A percentile compares a stretch with the other conserved stretches of the same genome.
Evolutionary conservation across 2,113 vertebrate species (phyloP).

Genomic region (Microcebus griseorufus): DNA sequence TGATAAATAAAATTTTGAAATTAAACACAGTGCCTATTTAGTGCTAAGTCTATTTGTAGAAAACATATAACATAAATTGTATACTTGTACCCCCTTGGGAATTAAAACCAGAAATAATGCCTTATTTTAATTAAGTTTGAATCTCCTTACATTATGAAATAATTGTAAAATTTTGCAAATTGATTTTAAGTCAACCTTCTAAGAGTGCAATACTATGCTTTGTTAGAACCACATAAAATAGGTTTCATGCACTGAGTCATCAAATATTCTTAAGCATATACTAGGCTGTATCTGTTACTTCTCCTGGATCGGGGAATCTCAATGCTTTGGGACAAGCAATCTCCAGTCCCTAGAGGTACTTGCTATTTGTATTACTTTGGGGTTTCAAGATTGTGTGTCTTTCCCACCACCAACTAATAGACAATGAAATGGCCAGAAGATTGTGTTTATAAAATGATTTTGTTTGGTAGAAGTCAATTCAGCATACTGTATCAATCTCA

Average conservation of each 20-base stretch:
- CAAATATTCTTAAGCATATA: neutral
- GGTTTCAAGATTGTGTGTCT: neutral
- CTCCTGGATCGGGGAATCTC: neutral
- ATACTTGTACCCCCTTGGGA: neutral
- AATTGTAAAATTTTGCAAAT: neutral
- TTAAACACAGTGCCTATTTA: neutral
- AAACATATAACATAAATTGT: neutral
- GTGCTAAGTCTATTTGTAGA: neutral
- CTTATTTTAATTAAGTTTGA: conserved; percentile 11
- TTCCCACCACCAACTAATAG: neutral
- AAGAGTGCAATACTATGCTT: neutral
- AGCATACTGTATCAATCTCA: neutral
- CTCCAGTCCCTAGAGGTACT: neutral
- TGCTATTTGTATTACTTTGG: neutral
- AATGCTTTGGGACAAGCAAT: neutral
- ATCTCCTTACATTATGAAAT: neutral
- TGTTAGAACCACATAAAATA: neutral
- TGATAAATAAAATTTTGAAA: neutral
- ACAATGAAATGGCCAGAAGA: neutral
- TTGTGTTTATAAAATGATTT: neutral
- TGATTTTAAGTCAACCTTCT: neutral
- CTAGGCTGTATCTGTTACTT: neutral
- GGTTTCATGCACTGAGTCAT: neutral
- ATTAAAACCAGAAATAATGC: conserved; percentile 11
- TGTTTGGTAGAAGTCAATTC: neutral